phyloP scores from a whole-genome alignment of 2,797 vertebrate genomes.

The Coendou prehensilis region DNA sequence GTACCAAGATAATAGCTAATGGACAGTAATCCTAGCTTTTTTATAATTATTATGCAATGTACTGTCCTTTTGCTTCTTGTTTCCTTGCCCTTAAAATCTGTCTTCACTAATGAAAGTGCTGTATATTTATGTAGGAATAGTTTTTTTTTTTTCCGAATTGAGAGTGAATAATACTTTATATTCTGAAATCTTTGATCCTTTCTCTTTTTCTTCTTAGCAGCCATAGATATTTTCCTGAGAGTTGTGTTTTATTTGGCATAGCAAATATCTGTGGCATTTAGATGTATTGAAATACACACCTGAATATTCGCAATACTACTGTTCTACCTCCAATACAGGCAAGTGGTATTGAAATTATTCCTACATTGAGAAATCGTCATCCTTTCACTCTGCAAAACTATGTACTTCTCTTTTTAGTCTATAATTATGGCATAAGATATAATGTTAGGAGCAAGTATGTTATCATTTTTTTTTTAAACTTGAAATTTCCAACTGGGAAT shows the following conservation, averaged over 20 bases:
- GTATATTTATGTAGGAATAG: neutral
- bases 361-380: neutral
- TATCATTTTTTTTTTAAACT: neutral
- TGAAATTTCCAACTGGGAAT: slow-evolving; percentile 30
- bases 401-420: neutral
- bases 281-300: slow-evolving; percentile 3
- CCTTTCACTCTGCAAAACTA: slow-evolving; percentile 14
- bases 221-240: neutral
- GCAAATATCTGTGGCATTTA: slow-evolving; percentile 11
- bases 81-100: neutral
- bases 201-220: slow-evolving; percentile 6
- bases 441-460: slow-evolving; percentile 1
- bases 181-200: neutral
- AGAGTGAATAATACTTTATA: neutral
- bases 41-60: neutral
- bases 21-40: neutral
- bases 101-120: neutral
- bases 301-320: neutral
- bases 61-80: neutral
- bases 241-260: neutral
- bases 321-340: neutral
- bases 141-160: neutral
- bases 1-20: slow-evolving; percentile 21
- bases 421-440: neutral
- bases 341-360: neutral